Evolutionary conservation across 2,113 vertebrate species (phyloP).

Genomic region (Patagioenas fasciata): DNA sequence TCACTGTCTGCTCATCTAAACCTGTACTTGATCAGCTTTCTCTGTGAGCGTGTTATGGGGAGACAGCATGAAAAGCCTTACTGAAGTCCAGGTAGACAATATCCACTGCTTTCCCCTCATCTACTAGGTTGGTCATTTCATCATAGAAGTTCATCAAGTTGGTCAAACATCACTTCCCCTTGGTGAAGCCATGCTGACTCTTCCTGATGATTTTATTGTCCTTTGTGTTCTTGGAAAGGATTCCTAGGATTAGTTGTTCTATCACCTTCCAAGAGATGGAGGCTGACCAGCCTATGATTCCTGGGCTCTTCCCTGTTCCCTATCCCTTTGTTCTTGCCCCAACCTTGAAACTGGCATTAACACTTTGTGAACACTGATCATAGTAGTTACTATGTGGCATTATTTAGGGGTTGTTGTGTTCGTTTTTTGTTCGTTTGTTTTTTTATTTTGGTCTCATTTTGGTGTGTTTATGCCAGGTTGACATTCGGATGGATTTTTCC

Average conservation of each 20-base stretch:
- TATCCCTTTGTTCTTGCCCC: not conserved
- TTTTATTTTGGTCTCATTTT: not conserved
- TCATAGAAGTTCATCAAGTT: not conserved
- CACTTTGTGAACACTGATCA: not conserved
- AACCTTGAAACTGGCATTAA: not conserved
- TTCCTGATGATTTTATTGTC: not conserved
- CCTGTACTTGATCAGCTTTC: not conserved
- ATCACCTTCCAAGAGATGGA: not conserved
- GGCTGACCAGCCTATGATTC: not conserved
- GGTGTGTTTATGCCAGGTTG: not conserved
- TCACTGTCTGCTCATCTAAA: not conserved
- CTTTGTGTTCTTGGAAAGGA: not conserved
- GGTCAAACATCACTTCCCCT: not conserved
- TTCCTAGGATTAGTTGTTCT: not conserved
- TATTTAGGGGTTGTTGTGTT: not conserved
- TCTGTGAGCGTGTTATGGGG: fast-evolving
- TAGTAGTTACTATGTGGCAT: not conserved
- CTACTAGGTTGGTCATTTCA: not conserved
- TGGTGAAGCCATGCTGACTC: not conserved
- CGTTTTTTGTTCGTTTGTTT: not conserved
- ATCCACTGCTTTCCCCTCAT: not conserved
- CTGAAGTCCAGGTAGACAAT: not conserved
- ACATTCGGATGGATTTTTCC: not conserved
- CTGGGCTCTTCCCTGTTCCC: not conserved
- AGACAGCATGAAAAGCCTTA: not conserved